A percentile compares a stretch with the other conserved stretches of the same genome.
Evolutionary conservation across 2,797 vertebrate species (phyloP).

Genomic region (Poeciliopsis presidionis): DNA sequence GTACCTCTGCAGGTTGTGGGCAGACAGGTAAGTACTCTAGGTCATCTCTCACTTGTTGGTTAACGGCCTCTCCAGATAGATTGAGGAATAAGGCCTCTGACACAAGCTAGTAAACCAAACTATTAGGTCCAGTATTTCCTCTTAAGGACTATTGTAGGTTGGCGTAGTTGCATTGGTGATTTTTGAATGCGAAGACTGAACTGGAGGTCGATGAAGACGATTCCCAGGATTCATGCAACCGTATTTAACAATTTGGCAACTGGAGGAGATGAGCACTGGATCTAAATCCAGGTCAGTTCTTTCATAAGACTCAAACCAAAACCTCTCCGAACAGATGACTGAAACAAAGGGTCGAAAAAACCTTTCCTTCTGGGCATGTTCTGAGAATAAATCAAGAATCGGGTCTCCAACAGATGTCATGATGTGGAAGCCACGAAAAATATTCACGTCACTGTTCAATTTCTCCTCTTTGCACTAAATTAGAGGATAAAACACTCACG

Average conservation of each 20-base stretch:
- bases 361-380: neutral
- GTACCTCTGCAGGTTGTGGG: neutral
- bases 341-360: neutral
- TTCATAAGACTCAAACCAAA: neutral
- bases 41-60: neutral
- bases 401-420: neutral
- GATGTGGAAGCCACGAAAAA: neutral
- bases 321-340: neutral
- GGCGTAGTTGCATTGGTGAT: neutral
- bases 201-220: neutral
- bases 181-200: neutral
- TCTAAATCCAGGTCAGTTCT: neutral
- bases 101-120: neutral
- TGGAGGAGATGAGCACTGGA: neutral
- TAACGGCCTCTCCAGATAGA: neutral
- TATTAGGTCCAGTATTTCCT: neutral
- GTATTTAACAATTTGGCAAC: neutral
- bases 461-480: neutral
- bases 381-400: neutral
- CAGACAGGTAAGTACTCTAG: neutral
- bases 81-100: neutral
- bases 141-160: neutral
- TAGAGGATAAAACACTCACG: neutral
- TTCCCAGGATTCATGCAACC: neutral
- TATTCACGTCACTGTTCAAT: neutral